Base-by-base conservation (phyloP, 1,140 invertebrate genomes). In the Danaus plexippus region DNA sequence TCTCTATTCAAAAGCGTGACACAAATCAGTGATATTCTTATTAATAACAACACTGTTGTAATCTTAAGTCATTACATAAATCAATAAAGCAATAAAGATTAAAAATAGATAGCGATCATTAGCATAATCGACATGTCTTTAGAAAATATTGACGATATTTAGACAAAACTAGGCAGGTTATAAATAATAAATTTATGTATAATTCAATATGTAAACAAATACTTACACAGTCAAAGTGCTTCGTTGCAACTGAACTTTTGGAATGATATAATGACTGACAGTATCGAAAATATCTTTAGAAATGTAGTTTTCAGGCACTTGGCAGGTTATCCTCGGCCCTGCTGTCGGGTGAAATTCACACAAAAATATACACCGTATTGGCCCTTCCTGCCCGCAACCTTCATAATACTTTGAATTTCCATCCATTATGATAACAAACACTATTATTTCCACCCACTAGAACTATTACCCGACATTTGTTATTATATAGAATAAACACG, bases 221-320 rank as follows among this genome's bases (percentile, higher is more conserved):
- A 91, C 92, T 91, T 91, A 96, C 93, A 97, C 92, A 45, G 95
- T 97, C 58, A 97, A 92, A 11, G 94, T 93, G 75, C 94, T 94
- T 59, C 93, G 88, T 77, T 96, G 92, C n/a, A 98, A 88, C 77
- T 97, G 94, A 44, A 93, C 92, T 89, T 97, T 97, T 1, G 96
- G 95, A 71, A 98, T 98, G 50, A 98, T 95, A 77, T 97, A 97
- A 67, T 95, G 94, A 80, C 93, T 95, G 41, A 97, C 92, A 63
- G 94, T 93, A 86, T 97, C 95, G 88, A 97, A 97, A 52, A 93
- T 91, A 71, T 97, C 95, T 88, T 96, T 97, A 0, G 92, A 93
- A 64, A 97, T 92, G 80, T 92, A 94, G 78, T 96, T 92, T 72
- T 94, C 91, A 44, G 93, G 94, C 55, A 94, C 94, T 89, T 95